Base-by-base conservation (phyloP, 2,888 invertebrate species). In the Ferrisia virgata region DNA sequence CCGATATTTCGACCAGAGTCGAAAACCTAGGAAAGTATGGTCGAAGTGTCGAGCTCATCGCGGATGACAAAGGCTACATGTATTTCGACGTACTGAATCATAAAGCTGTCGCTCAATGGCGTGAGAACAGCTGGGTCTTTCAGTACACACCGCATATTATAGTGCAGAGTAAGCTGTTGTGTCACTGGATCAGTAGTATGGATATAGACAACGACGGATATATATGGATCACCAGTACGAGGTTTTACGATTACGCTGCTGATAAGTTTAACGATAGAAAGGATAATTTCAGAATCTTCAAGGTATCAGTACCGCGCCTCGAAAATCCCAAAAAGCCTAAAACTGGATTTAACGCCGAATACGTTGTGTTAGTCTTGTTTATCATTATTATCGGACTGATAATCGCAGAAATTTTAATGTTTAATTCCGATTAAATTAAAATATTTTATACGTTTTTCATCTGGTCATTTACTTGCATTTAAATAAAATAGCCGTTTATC, bases 101-200 rank as follows among this genome's bases (percentile, higher is more conserved):
- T n/a, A 84, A 84, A 31, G 78, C 79, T 1, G 58, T 84, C 18
- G 84, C 58, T 5, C 78, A 84, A 31, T 84, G 84, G 84, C 31
- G 82, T 2, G 82, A 82, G 28, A 82, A 36, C 28, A 82, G 82
- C 39, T 82, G 82, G 82, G 82, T 82, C 0, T 82, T 58, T 58
- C 82, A 82, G 9, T 82, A 82, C 25, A 58, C 82, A 18, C 82
- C 82, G 8, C 82, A 36, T 82, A 28, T 82, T 3, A n/a, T 82
- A 15, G 25, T 39, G 15, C 40, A 84, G 64, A 78, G 58, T 79
- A 76, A 84, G 36, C 15, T 84, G 2, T 18, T 84, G 6, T 58
- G 78, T 33, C 84, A 84, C 13, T 84, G 79, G 78, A 79, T 84
- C 15, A 84, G 79, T 15, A 78, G 78, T 9, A 22, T 84, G 18